Evolutionary conservation across 2,113 vertebrate species (phyloP).

Genomic region (Verasper variegatus): DNA sequence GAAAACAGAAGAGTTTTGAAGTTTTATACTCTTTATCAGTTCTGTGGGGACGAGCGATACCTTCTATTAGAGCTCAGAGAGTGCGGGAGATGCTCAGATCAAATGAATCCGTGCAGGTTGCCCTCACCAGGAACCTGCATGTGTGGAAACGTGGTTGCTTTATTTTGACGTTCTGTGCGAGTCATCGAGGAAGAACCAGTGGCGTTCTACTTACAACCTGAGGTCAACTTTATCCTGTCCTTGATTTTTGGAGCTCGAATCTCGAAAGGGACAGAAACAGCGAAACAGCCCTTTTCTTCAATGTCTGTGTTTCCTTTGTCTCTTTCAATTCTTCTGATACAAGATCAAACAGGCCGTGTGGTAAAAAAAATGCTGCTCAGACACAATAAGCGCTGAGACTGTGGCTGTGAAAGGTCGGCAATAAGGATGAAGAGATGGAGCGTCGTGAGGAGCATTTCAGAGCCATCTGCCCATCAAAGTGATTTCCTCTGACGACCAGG

Average conservation of each 20-base stretch:
- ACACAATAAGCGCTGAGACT: slow-evolving; percentile 63
- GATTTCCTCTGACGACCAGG: slow-evolving; percentile 40
- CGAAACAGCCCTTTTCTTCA: slow-evolving; percentile 21
- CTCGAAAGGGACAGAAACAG: neutral
- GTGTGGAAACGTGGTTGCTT: neutral
- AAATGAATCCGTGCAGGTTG: slow-evolving; percentile 17
- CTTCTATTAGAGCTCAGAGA: no score
- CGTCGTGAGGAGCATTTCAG: slow-evolving; percentile 47
- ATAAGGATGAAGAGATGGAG: slow-evolving; percentile 15
- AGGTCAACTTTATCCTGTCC: slow-evolving; percentile 32
- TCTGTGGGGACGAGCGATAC: no score
- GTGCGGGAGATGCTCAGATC: neutral
- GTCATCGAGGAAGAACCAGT: slow-evolving; percentile 8
- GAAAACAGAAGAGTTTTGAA: neutral
- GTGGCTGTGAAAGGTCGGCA: slow-evolving; percentile 67
- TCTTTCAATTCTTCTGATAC: slow-evolving; percentile 30
- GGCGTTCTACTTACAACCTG: slow-evolving; percentile 7
- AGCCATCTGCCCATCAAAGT: slow-evolving; percentile 47
- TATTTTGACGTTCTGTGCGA: slow-evolving; percentile 23
- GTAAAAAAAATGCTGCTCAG: slow-evolving; percentile 60
- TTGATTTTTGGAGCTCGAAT: slow-evolving; percentile 23
- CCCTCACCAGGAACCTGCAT: no score
- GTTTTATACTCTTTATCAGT: no score
- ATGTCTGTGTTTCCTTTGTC: slow-evolving; percentile 6
- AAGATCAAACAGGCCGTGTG: slow-evolving; percentile 19